phyloP scores from a whole-genome alignment of 2,113 vertebrate genomes.

The Rhizomys pruinosus region DNA sequence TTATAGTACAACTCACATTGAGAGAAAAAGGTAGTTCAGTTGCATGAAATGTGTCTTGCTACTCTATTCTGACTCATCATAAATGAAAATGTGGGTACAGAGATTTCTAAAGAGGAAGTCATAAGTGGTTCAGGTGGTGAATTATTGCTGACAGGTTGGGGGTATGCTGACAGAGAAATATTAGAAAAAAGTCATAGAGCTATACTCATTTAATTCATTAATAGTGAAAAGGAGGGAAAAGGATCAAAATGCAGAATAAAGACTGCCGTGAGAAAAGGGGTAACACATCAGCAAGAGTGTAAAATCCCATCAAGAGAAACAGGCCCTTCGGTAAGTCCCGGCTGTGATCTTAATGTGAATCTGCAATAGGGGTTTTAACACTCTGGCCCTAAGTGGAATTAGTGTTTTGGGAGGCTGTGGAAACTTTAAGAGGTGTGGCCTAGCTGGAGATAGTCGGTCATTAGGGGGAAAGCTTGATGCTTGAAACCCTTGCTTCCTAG shows the following conservation, averaged over 20 bases:
- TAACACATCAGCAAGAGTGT: neutral
- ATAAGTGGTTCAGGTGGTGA: neutral
- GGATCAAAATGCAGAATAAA: neutral
- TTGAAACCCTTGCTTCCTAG: too few relatives aligned
- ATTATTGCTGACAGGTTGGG: neutral
- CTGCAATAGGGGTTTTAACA: neutral
- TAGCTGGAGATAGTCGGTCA: neutral
- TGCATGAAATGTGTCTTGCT: neutral
- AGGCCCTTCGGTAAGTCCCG: neutral
- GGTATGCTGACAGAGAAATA: neutral
- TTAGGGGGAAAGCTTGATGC: too few relatives aligned
- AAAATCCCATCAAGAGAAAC: neutral
- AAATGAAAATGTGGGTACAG: neutral
- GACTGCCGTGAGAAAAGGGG: neutral
- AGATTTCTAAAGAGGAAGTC: conserved; percentile 22
- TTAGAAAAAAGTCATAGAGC: neutral
- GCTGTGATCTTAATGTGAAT: neutral
- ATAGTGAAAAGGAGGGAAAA: neutral
- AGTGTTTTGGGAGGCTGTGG: neutral
- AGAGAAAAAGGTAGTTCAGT: neutral
- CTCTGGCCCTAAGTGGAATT: neutral
- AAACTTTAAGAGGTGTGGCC: neutral
- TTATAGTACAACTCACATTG: neutral
- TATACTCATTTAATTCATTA: neutral
- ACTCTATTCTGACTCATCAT: neutral